Percentiles rank a stretch among this genome's conserved stretches.
phyloP scores from a whole-genome alignment of 1,140 invertebrate species.

The Augochlora pura region DNA sequence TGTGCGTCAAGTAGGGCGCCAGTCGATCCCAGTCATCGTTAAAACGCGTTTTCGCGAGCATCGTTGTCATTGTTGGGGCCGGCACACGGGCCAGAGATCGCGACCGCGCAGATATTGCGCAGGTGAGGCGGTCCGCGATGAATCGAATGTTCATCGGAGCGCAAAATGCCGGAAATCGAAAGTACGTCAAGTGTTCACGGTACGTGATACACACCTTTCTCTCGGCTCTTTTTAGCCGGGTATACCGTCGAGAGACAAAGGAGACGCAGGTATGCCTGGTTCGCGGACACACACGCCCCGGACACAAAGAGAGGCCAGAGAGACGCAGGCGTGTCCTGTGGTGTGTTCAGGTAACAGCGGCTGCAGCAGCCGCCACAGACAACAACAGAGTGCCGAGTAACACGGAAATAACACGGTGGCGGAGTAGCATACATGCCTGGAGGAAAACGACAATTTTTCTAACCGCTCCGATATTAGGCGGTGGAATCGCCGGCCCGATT shows the following conservation, averaged over 20 bases:
- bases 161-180: conserved; percentile 55
- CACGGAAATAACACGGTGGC: conserved; percentile 2
- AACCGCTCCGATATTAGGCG: conserved; percentile 44
- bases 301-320: too few relatives aligned
- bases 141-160: conserved; percentile 32
- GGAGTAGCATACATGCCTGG: background rate
- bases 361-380: too few relatives aligned
- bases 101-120: background rate
- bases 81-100: too few relatives aligned
- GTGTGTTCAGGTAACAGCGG: background rate
- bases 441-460: conserved; percentile 53
- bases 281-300: too few relatives aligned
- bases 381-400: too few relatives aligned
- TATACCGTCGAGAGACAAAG: background rate
- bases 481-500: background rate
- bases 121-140: conserved; percentile 11
- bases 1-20: too few relatives aligned
- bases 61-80: too few relatives aligned
- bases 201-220: conserved; percentile 26
- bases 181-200: conserved; percentile 46
- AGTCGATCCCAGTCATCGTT: too few relatives aligned
- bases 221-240: background rate
- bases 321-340: too few relatives aligned
- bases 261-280: background rate
- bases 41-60: too few relatives aligned